Evolutionary conservation across 1,140 invertebrate genomes (phyloP).

Genomic region (Riptortus pedestris): DNA sequence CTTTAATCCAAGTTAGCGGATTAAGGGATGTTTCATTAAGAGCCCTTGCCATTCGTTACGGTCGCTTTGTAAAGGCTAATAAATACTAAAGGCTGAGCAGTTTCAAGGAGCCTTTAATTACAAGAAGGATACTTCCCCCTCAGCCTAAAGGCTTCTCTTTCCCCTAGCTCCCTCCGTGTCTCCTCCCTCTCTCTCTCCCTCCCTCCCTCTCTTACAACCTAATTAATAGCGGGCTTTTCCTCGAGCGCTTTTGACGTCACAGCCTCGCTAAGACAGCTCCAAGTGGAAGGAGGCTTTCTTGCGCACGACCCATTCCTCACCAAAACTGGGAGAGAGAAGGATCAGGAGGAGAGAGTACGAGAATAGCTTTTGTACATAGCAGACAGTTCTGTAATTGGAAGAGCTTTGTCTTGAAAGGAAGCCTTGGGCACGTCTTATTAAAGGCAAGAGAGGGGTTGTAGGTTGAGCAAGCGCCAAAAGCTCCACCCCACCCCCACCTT

Average conservation of each 20-base stretch:
- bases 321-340: no score
- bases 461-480: not conserved
- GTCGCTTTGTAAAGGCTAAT: not conserved
- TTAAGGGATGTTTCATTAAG: no score
- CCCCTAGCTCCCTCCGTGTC: not conserved
- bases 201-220: not conserved
- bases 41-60: no score
- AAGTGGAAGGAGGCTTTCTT: not conserved
- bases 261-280: not conserved
- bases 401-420: constrained; percentile 13
- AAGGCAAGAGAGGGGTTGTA: not conserved
- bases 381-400: constrained; percentile 14
- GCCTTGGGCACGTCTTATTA: not conserved
- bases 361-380: not conserved
- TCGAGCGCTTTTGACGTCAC: not conserved
- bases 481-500: not conserved
- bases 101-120: not conserved
- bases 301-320: no score
- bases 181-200: not conserved
- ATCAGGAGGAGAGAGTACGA: not conserved
- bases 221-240: not conserved
- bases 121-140: not conserved
- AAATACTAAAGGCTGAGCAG: not conserved
- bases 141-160: not conserved
- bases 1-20: no score